Evolutionary conservation across 2,797 vertebrate species (phyloP).

Genomic region (Geotria australis): DNA sequence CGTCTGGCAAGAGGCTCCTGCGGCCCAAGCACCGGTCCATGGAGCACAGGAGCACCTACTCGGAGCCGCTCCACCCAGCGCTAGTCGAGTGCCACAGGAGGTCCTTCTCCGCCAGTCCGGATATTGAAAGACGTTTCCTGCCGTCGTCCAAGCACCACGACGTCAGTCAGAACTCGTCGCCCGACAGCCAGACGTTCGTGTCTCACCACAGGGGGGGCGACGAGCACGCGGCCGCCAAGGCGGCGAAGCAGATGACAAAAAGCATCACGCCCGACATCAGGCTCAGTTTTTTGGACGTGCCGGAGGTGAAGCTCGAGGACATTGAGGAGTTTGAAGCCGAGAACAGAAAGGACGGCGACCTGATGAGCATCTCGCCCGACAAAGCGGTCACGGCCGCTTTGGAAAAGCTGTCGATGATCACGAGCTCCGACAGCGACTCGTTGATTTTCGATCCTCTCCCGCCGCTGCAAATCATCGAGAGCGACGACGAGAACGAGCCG

Average conservation of each 20-base stretch:
- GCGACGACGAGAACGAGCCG: conserved; percentile 58
- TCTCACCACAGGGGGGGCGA: neutral
- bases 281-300: neutral
- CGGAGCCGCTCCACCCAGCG: neutral
- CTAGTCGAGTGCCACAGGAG: neutral
- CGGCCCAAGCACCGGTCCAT: neutral
- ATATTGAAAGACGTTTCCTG: neutral
- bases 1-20: neutral
- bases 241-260: too few relatives aligned
- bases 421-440: conserved; percentile 81
- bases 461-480: conserved; percentile 78
- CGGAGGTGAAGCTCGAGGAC: neutral
- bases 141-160: neutral
- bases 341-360: conserved; percentile 46
- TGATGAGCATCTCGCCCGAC: conserved; percentile 84
- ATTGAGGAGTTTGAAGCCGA: neutral
- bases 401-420: conserved; percentile 60
- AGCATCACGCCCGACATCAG: neutral
- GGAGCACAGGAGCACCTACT: neutral
- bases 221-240: neutral
- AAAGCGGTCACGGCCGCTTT: conserved; percentile 39
- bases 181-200: neutral
- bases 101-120: neutral
- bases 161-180: neutral
- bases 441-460: conserved; percentile 72